phyloP scores from a whole-genome alignment of 1,140 invertebrate genomes.

The Sminthurinus signatus region DNA sequence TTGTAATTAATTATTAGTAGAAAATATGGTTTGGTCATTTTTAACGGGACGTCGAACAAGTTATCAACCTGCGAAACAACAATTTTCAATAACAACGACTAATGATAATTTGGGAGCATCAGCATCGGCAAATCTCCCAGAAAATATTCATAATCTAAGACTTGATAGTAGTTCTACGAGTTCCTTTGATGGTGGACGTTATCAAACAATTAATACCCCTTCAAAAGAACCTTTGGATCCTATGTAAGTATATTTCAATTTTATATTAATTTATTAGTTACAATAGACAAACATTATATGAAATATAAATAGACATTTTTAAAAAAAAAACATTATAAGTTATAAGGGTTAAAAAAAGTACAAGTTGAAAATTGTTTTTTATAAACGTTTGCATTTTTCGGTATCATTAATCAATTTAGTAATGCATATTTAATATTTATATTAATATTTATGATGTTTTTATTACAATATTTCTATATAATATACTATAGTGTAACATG shows the following conservation, averaged over 20 bases:
- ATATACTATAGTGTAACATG: too few species aligned
- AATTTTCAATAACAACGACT: slow-evolving; percentile 10
- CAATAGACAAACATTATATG: not conserved
- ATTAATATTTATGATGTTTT: not conserved
- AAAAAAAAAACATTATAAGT: too few species aligned
- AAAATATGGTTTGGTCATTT: slow-evolving; percentile 14
- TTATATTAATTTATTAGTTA: not conserved
- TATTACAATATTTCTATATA: too few species aligned
- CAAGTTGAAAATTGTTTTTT: too few species aligned
- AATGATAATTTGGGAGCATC: too few species aligned
- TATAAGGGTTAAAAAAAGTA: too few species aligned
- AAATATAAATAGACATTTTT: too few species aligned
- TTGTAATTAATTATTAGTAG: too few species aligned
- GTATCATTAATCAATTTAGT: not conserved
- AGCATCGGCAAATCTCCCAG: too few species aligned
- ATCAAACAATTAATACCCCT: not conserved
- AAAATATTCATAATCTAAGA: too few species aligned
- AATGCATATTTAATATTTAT: not conserved
- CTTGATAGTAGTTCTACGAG: too few species aligned
- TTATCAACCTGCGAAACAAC: slow-evolving; percentile 9
- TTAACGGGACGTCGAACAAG: not conserved
- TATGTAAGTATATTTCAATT: slow-evolving; percentile 8
- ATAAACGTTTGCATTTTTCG: too few species aligned
- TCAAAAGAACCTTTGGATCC: slow-evolving; percentile 13
- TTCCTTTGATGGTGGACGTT: not conserved